A percentile compares a stretch with the other conserved stretches of the same genome.
phyloP scores from a whole-genome alignment of 2,888 invertebrate species.

The Macrosiphum euphorbiae region DNA sequence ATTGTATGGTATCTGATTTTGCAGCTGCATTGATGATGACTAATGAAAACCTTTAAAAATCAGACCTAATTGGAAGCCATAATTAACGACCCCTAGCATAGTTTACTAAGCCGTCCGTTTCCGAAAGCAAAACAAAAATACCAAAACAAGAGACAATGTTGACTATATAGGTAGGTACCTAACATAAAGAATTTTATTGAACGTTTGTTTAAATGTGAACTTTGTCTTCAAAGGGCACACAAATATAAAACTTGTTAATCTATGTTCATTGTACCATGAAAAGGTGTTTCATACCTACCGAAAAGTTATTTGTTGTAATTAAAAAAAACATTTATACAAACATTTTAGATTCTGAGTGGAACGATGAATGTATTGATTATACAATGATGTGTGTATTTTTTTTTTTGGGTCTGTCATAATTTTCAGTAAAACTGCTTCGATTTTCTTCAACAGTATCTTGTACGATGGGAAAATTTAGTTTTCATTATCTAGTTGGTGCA shows the following conservation, averaged over 20 bases:
- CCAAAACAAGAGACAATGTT: background rate
- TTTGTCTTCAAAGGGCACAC: background rate
- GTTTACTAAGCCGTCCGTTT: background rate
- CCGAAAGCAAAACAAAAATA: slow-evolving; percentile 6
- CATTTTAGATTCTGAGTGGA: no score
- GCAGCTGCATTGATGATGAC: slow-evolving; percentile 61
- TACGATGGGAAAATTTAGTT: no score
- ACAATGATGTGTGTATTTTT: no score
- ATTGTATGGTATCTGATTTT: slow-evolving; percentile 58
- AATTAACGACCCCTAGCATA: slow-evolving; percentile 16
- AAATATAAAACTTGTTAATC: background rate
- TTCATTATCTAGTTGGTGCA: no score
- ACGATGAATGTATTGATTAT: no score
- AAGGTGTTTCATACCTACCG: background rate
- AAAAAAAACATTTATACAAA: background rate
- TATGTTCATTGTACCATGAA: background rate
- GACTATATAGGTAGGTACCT: background rate
- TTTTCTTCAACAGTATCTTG: no score
- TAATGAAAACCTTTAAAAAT: slow-evolving; percentile 58
- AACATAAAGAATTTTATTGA: background rate
- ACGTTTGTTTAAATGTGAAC: background rate
- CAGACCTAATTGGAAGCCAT: slow-evolving; percentile 42
- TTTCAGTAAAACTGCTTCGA: no score
- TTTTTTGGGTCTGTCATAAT: no score
- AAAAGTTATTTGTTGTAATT: background rate